Conservation (phyloP, 2,113 vertebrate genomes). For the Spea bombifrons region DNA sequence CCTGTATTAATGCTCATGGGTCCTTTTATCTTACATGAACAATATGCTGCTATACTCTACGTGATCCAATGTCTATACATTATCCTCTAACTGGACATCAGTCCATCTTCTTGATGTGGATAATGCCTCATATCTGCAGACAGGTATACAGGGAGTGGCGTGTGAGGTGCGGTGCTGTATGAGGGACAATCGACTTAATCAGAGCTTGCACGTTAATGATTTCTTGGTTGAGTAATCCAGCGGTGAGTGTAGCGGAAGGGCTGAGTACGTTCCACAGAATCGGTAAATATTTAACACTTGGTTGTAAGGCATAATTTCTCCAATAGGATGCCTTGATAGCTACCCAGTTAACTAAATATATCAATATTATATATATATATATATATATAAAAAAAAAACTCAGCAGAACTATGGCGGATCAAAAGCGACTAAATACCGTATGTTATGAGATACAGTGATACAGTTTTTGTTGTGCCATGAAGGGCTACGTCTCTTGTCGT, state of each 20-base stretch:
- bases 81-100: no score
- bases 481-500: no score
- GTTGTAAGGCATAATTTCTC: not conserved
- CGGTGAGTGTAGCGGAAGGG: conserved; percentile 50
- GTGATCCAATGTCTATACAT: no score
- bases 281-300: not conserved
- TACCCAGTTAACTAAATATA: not conserved
- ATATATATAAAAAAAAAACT: no score
- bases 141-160: conserved; percentile 12
- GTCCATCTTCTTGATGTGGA: not conserved
- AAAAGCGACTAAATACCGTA: no score
- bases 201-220: conserved; percentile 52
- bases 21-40: no score
- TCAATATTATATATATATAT: no score
- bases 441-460: no score
- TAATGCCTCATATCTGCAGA: not conserved
- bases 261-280: conserved; percentile 42
- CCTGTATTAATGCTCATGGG: no score
- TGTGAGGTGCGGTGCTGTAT: conserved; percentile 18
- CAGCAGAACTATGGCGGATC: no score
- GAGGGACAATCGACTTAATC: conserved; percentile 9
- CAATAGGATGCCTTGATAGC: not conserved
- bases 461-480: no score
- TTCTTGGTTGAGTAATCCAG: conserved; percentile 51
- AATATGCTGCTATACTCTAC: no score